These are phyloP conservation scores for Toxotes chatareus DNA, from an alignment of 2,113 vertebrate genomes.

Conservation along the genomic window DNA sequence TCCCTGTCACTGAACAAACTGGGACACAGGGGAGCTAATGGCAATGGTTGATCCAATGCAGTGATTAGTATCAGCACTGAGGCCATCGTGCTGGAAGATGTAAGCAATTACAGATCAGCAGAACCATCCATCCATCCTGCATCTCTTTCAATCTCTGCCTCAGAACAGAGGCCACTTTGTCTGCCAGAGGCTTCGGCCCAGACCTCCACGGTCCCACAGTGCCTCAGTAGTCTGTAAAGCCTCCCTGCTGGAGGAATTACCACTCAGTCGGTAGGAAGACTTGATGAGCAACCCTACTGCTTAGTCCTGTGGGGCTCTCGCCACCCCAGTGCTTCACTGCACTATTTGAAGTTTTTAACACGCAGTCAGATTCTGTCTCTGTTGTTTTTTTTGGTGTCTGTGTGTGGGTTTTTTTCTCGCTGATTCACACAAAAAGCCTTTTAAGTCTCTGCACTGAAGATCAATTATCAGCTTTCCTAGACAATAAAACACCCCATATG, in stretches of 20 bases:
- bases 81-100: constrained; percentile 46
- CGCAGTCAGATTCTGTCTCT: constrained; percentile 35
- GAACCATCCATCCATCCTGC: constrained; percentile 55
- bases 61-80: constrained; percentile 56
- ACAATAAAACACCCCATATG: constrained; percentile 67
- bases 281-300: constrained; percentile 67
- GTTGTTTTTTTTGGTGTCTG: constrained; percentile 25
- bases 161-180: constrained; percentile 58
- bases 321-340: constrained; percentile 39
- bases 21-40: constrained; percentile 49
- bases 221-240: constrained; percentile 33
- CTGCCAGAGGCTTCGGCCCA: constrained; percentile 28
- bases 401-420: constrained; percentile 17
- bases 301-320: constrained; percentile 61
- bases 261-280: constrained; percentile 54
- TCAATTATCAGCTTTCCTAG: constrained; percentile 78
- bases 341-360: constrained; percentile 55
- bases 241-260: constrained; percentile 58
- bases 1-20: constrained; percentile 55
- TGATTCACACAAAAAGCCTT: constrained; percentile 67
- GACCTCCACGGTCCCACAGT: constrained; percentile 23
- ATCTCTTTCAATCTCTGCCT: constrained; percentile 20
- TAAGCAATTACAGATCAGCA: constrained; percentile 35
- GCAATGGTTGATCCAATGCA: constrained; percentile 39
- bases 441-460: constrained; percentile 65